Percentiles rank a stretch among this genome's conserved stretches.
phyloP scores from a whole-genome alignment of 1,140 invertebrate species.

The Euwallacea similis region DNA sequence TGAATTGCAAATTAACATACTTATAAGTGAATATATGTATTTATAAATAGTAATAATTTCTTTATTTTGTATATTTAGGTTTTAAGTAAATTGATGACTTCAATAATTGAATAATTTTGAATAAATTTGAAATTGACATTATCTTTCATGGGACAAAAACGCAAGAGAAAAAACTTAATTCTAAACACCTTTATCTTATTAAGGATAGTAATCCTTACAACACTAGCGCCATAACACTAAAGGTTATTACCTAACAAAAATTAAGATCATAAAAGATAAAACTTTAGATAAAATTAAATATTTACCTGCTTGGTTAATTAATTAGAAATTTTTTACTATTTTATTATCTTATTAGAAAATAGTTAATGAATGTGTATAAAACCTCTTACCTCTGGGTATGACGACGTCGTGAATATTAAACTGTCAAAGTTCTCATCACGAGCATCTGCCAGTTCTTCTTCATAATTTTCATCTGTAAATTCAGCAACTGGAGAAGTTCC shows the following conservation, averaged over 20 bases:
- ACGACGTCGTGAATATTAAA: conserved; percentile 45
- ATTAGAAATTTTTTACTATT: neutral
- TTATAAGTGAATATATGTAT: neutral
- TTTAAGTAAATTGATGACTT: no score
- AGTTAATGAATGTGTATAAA: no score
- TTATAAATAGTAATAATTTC: no score
- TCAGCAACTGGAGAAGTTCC: conserved; percentile 50
- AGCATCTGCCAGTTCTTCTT: conserved; percentile 74
- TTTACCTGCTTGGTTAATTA: neutral
- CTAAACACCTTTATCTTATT: no score
- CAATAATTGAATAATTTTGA: no score
- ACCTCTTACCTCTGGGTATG: conserved; percentile 51
- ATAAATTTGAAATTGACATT: no score
- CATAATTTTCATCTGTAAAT: conserved; percentile 84
- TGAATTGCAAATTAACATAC: neutral
- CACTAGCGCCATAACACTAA: neutral
- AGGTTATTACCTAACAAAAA: neutral
- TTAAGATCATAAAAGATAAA: neutral
- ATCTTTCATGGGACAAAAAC: no score
- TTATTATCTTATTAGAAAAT: no score
- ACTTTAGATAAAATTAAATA: neutral
- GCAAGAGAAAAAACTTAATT: no score
- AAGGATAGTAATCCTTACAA: no score
- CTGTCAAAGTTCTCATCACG: conserved; percentile 49
- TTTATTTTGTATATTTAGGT: no score